These are phyloP conservation scores for Cryptus viduatorius DNA, from an alignment of 2,888 invertebrate genomes.

Conservation along the genomic window DNA sequence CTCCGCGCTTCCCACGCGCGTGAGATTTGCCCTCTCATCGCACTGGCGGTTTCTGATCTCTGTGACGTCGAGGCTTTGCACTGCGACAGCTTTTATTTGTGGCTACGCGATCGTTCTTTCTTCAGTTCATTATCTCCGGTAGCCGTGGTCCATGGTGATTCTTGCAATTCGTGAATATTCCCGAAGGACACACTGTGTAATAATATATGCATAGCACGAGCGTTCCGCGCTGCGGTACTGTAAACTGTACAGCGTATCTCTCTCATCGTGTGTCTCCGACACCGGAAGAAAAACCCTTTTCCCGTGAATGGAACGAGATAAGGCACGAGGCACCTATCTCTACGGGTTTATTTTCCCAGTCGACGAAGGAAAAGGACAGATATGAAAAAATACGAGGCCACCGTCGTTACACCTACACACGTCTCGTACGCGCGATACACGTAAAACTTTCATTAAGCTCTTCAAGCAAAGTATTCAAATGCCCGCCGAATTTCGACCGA, in stretches of 20 bases:
- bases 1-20: neutral
- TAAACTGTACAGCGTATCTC: neutral
- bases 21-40: neutral
- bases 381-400: neutral
- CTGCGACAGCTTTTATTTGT: neutral
- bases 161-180: constrained; percentile 1
- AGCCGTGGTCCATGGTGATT: neutral
- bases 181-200: neutral
- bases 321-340: neutral
- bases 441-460: neutral
- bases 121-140: neutral
- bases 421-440: neutral
- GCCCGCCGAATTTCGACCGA: neutral
- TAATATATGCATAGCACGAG: neutral
- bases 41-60: neutral
- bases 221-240: neutral
- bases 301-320: constrained; percentile 7
- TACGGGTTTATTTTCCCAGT: neutral
- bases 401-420: neutral
- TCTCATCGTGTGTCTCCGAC: neutral
- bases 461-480: neutral
- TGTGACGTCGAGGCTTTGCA: constrained; percentile 1
- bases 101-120: neutral
- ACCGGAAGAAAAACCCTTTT: neutral
- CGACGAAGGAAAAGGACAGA: neutral